Conservation (phyloP, 1,140 invertebrate genomes). For the Lamellibrachia luymesi region DNA sequence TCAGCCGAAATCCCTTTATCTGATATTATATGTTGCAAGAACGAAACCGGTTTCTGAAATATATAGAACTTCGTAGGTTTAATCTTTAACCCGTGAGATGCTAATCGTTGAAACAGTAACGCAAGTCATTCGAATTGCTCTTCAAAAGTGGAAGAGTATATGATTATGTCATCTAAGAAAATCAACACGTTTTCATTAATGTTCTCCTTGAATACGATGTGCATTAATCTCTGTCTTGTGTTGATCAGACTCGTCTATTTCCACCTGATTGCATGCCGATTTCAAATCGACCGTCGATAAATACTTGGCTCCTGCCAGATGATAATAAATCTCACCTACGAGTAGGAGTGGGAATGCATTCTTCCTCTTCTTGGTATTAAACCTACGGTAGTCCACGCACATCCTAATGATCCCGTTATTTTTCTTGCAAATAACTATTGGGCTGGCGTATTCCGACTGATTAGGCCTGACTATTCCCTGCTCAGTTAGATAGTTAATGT, state of each 20-base stretch:
- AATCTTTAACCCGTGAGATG: conserved; percentile 30
- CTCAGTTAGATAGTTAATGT: no score
- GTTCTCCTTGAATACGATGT: conserved; percentile 32
- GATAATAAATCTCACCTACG: conserved; percentile 41
- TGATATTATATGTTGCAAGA: neutral
- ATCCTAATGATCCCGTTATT: conserved; percentile 35
- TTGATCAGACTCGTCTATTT: conserved; percentile 45
- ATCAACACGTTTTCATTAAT: neutral
- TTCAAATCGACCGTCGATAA: conserved; percentile 37
- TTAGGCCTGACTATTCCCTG: no score
- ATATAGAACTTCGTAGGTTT: conserved; percentile 34
- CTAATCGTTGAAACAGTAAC: conserved; percentile 33
- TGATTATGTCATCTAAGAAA: neutral
- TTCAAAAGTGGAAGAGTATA: conserved; percentile 29
- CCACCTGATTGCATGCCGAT: conserved; percentile 53
- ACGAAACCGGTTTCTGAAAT: neutral
- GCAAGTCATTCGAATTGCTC: conserved; percentile 29
- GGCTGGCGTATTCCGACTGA: neutral
- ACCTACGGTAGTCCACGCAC: conserved; percentile 39
- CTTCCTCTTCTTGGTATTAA: conserved; percentile 36
- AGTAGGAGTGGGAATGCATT: conserved; percentile 37
- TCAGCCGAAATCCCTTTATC: neutral
- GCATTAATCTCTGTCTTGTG: conserved; percentile 50
- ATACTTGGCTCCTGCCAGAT: conserved; percentile 29
- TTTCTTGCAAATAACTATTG: conserved; percentile 23